Base-by-base conservation (phyloP, 2,888 invertebrate genomes). In the Mythimna ferrago region DNA sequence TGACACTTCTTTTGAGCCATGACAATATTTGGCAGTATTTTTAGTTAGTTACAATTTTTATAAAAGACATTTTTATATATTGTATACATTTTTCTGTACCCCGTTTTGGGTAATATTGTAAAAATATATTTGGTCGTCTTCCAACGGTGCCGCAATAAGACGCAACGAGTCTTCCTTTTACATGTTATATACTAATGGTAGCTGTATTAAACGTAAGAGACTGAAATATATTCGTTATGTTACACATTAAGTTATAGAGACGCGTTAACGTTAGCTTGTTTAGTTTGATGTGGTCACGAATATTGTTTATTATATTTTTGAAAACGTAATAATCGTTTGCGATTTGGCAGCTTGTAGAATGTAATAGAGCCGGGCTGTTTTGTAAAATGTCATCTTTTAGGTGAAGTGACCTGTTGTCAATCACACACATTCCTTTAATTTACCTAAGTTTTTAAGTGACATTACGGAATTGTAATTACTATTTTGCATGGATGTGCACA, bases 151-250 rank as follows among this genome's bases (percentile, higher is more conserved):
- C 66, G 79, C 72, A 82, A 80, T 67, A 48, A 66, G 41, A 58
- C 41, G 26, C 21, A 53, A 41, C 5, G 51, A 62, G 84, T 69
- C 83, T 86, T 86, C 87, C 85, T 80, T 78, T 81, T 66, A 65
- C 44, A 73, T 68, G 58, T 74, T 56, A 61, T 73, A 58, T 79
- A 76, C 70, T 76, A 38, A 64, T 73, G 73, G 78, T 84, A 88
- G 78, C 79, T 88, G 76, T 81, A 82, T 86, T 82, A 76, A 81
- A 73, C 66, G 54, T 83, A 80, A 86, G 89, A 88, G 89, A 88
- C 88, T 89, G 89, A 88, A 65, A 73, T 81, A 62, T 86, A 80
- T 77, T 71, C 70, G 65, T 69, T 71, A 65, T 72, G 58, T 76
- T 82, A 78, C 74, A 73, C 60, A 64, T 62, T 44, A 53, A 66